Percentiles rank a stretch among this genome's conserved stretches.
Conservation (phyloP, 2,888 invertebrate genomes). For the Dryobota labecula region DNA sequence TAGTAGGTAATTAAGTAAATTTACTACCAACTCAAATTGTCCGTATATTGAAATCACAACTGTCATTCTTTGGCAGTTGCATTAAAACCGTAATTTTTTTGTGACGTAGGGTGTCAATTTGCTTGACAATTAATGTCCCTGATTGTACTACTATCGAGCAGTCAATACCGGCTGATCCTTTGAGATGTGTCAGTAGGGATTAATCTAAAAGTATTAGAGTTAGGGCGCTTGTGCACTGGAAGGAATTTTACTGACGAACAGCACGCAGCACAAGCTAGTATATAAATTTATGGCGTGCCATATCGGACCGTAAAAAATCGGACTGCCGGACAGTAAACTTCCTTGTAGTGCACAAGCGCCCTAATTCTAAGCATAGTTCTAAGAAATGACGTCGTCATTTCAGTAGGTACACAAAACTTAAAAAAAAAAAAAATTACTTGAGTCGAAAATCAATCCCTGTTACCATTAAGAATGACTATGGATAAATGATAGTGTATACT, state of each 20-base stretch:
- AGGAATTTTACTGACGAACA: too few species aligned
- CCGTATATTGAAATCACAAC: neutral
- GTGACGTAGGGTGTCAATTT: neutral
- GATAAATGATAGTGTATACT: too few species aligned
- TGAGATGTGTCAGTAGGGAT: neutral
- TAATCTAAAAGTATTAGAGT: neutral
- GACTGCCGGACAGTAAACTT: too few species aligned
- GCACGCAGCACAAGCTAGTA: too few species aligned
- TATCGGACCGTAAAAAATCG: too few species aligned
- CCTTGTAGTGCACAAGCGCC: too few species aligned
- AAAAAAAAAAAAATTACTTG: neutral
- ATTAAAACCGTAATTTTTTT: too few species aligned
- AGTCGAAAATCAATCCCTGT: neutral
- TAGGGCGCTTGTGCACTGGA: too few species aligned
- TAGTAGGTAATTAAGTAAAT: neutral
- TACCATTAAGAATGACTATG: too few species aligned
- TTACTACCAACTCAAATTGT: neutral
- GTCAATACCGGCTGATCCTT: neutral
- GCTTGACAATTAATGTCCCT: neutral
- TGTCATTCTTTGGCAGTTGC: neutral
- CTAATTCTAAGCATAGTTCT: neutral
- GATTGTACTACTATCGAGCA: neutral
- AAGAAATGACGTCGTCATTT: neutral
- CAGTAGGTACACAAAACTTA: too few species aligned
- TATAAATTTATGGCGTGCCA: too few species aligned